A percentile compares a stretch with the other conserved stretches of the same genome.
Evolutionary conservation across 2,113 vertebrate genomes (phyloP).

Genomic region (Rissa tridactyla): DNA sequence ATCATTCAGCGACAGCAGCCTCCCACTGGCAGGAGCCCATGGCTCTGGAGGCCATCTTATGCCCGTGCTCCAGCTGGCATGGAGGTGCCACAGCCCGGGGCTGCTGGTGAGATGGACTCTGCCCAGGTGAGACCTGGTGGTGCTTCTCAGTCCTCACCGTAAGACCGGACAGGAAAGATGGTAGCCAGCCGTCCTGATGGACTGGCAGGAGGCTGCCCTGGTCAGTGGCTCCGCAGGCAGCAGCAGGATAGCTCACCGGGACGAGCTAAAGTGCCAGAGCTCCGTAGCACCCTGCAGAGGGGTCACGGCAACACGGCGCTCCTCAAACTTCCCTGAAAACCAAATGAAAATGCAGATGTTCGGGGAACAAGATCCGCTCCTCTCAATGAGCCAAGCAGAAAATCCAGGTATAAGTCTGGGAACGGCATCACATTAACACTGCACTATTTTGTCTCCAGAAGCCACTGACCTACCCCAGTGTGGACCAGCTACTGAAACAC

Average conservation of each 20-base stretch:
- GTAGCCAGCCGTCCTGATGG: fast-evolving
- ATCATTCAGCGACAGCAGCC: not conserved
- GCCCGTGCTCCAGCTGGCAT: fast-evolving
- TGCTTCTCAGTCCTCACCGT: fast-evolving
- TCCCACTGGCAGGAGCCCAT: not conserved
- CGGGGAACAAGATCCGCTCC: not conserved
- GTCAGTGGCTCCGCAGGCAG: fast-evolving
- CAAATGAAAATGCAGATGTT: not conserved
- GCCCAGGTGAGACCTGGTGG: not conserved
- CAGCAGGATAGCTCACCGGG: not conserved
- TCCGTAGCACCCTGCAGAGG: not conserved
- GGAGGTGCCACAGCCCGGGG: not conserved
- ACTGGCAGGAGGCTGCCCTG: fast-evolving
- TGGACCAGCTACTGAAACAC: not conserved
- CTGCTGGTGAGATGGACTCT: not conserved
- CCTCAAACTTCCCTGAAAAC: not conserved
- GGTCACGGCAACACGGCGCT: fast-evolving
- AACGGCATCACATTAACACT: not conserved
- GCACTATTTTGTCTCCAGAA: not conserved
- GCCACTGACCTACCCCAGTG: not conserved
- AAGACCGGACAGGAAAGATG: fast-evolving
- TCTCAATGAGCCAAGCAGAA: not conserved
- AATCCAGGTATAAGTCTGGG: not conserved
- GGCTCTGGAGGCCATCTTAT: not conserved
- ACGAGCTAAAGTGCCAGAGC: not conserved